Percentiles rank a stretch among this genome's conserved stretches.
Conservation (phyloP, 2,113 vertebrate genomes). For the Neotoma lepida region DNA sequence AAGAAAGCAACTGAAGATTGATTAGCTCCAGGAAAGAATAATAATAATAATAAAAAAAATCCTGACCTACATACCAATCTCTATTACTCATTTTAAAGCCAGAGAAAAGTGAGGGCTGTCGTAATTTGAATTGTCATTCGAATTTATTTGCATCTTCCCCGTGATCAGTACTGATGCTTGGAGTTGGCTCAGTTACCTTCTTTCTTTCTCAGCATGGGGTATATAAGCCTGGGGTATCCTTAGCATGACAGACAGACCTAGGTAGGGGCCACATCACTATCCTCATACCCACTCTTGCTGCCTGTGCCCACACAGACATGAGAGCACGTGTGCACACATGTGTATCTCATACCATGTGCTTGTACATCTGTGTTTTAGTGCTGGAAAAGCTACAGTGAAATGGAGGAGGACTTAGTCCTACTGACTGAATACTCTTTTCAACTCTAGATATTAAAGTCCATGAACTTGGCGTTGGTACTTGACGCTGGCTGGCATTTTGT, state of each 20-base stretch:
- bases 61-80: neutral
- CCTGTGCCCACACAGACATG: neutral
- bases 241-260: neutral
- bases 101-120: neutral
- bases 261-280: neutral
- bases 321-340: rapidly evolving
- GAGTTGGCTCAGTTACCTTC: neutral
- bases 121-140: neutral
- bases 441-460: neutral
- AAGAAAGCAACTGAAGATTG: neutral
- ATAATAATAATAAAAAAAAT: neutral
- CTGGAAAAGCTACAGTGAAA: neutral
- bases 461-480: neutral
- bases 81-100: constrained; percentile 26
- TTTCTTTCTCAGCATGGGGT: neutral
- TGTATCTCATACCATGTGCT: neutral
- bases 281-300: neutral
- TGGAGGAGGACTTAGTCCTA: neutral
- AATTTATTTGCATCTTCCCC: constrained; percentile 34
- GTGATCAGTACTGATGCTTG: neutral
- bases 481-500: neutral
- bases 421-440: neutral
- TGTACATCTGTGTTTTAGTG: neutral
- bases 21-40: neutral
- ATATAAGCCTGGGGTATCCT: neutral